Base-by-base conservation (phyloP, 2,888 invertebrate species). In the Leptothorax acervorum region DNA sequence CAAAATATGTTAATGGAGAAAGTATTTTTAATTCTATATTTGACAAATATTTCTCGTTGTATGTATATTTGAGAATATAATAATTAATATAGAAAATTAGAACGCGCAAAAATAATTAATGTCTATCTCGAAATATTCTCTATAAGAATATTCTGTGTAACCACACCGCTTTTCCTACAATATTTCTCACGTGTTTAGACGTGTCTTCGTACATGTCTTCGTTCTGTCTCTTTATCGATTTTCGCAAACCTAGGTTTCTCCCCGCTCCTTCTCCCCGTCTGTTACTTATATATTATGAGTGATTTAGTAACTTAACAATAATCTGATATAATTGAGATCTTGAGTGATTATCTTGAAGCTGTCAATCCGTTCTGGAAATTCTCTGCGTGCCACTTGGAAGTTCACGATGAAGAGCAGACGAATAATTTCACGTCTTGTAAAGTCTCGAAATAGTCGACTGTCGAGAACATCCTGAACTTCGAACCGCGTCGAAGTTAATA, bases 401-500 rank as follows among this genome's bases (percentile, higher is more conserved):
- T 28, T 66, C 4, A 42, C 28, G 11, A 55, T 55, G 55, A 78
- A 55, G 42, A 48, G 70, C 45, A 45, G 57, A 45, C 12, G 23
- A 57, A 39, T 63, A 51, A 74, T 65, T 35, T 48, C 45, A 31
- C 9, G 31, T 48, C 48, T 75, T 55, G 42, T 68, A 42, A 31
- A 28, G 8, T 68, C 15, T 45, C 31, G 5, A 68, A 55, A 18
- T 15, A 31, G 28, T 48, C 57, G 57, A n/a, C 28, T 39, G 23
- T 39, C 23, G 39, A 65, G 31, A 23, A 6, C 23, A 35, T 62
- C 31, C n/a, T 62, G 51, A 75, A 63, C 51, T 75, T 63, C 23
- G 11, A 73, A 23, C 23, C 5, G 55, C 71, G 2, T 55, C 55
- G 3, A 31, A 62, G n/a, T 39, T 65, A 76, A 51, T 76, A 76